Conservation (phyloP, 2,888 invertebrate species). For the Timandra comae region DNA sequence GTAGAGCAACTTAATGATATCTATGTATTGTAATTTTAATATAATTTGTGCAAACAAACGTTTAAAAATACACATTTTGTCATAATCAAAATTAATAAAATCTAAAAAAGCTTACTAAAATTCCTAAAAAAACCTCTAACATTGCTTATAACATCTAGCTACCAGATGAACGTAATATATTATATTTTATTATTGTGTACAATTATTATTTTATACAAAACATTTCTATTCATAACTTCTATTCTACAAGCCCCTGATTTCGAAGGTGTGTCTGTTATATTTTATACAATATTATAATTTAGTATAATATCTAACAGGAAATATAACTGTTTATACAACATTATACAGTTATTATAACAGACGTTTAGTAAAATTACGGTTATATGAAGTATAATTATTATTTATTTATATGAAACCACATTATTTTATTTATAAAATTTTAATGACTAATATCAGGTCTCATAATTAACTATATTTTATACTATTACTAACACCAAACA, state of each 20-base stretch:
- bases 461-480: conserved; percentile 29
- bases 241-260: conserved; percentile 34
- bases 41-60: too few relatives aligned
- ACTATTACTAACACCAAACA: conserved; percentile 64
- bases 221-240: conserved; percentile 30
- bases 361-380: conserved; percentile 3
- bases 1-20: too few relatives aligned
- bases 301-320: conserved; percentile 18
- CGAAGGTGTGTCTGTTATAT: conserved; percentile 4
- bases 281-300: conserved; percentile 3
- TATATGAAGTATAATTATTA: not conserved
- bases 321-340: conserved; percentile 22
- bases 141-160: conserved; percentile 52
- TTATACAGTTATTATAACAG: conserved; percentile 25
- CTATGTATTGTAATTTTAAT: too few relatives aligned
- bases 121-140: conserved; percentile 41
- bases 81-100: conserved; percentile 35
- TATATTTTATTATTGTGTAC: conserved; percentile 25
- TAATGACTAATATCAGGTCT: conserved; percentile 51
- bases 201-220: conserved; percentile 25
- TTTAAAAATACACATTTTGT: conserved; percentile 5
- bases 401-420: conserved; percentile 3
- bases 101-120: conserved; percentile 43
- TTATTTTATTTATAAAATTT: conserved; percentile 14
- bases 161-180: conserved; percentile 37